phyloP scores from a whole-genome alignment of 35 echinoderm and acorn worm species.

The Stichopus chloronotus region DNA sequence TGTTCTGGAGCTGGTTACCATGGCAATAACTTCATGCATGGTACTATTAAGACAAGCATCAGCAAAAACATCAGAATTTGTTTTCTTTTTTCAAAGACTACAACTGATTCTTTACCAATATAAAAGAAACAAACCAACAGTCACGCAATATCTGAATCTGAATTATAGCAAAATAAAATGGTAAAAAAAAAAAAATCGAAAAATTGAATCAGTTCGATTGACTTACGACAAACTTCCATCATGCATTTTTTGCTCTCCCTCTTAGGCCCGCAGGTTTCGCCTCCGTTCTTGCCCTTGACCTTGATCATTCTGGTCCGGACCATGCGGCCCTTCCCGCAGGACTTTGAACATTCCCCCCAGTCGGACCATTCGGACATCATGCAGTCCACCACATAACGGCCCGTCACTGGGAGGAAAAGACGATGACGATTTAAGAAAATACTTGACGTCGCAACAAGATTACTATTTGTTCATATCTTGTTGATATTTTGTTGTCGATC shows the following conservation, averaged over 20 bases:
- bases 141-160: no score
- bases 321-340: conserved; percentile 89
- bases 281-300: conserved; percentile 68
- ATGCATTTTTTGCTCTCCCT: conserved; percentile 80
- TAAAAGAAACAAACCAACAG: no score
- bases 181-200: background rate
- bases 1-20: no score
- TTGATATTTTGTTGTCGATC: no score
- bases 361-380: conserved; percentile 82
- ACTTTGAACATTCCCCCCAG: conserved; percentile 81
- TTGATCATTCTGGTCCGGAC: conserved; percentile 82
- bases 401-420: conserved; percentile 14
- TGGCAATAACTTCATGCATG: no score
- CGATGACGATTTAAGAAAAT: background rate
- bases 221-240: conserved; percentile 78
- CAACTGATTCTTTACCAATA: no score
- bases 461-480: no score
- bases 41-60: no score
- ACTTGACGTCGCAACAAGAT: background rate
- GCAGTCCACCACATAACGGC: conserved; percentile 77
- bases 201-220: background rate
- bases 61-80: no score
- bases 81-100: no score
- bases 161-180: no score
- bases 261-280: conserved; percentile 64